Evolutionary conservation across 1,140 invertebrate species (phyloP).

Genomic region (Chymomyza costata): DNA sequence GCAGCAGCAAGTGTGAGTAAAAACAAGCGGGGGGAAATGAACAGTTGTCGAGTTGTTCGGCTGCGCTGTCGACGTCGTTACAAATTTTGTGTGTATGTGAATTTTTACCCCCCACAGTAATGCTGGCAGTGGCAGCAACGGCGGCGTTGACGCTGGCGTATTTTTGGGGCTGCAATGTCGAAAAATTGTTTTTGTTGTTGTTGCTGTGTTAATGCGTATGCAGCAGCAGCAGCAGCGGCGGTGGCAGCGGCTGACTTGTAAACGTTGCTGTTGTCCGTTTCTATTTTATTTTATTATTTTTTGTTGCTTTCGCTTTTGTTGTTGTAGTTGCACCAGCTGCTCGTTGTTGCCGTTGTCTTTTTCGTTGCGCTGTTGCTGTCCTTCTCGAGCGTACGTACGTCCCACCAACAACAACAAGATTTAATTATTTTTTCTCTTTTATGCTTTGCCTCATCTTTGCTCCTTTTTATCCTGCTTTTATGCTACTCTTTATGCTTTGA

Average conservation of each 20-base stretch:
- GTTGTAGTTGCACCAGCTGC: slow-evolving; percentile 22
- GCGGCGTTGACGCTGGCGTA: background rate
- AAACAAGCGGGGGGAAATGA: too few species aligned
- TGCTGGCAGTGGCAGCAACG: slow-evolving; percentile 21
- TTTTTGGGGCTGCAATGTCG: too few species aligned
- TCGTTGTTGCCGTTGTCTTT: slow-evolving; percentile 20
- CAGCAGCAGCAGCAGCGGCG: slow-evolving; percentile 17
- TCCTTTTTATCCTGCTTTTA: slow-evolving; percentile 55
- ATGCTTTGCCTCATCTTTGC: slow-evolving; percentile 58
- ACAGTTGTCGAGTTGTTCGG: too few species aligned
- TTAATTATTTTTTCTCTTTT: slow-evolving; percentile 66
- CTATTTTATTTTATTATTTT: too few species aligned
- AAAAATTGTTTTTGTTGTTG: too few species aligned
- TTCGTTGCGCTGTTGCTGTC: slow-evolving; percentile 16
- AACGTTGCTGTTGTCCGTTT: too few species aligned
- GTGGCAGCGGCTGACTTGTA: slow-evolving; percentile 1
- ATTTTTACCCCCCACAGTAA: slow-evolving; percentile 41
- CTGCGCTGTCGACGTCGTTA: too few species aligned
- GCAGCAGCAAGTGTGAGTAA: too few species aligned
- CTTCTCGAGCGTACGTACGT: slow-evolving; percentile 21
- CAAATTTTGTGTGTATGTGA: slow-evolving; percentile 39
- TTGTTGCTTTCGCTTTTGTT: too few species aligned
- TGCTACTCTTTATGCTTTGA: slow-evolving; percentile 31
- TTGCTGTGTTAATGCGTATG: too few species aligned
- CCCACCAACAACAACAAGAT: slow-evolving; percentile 47